phyloP scores from a whole-genome alignment of 2,888 invertebrate species.

The Lasioglossum oenotherae region DNA sequence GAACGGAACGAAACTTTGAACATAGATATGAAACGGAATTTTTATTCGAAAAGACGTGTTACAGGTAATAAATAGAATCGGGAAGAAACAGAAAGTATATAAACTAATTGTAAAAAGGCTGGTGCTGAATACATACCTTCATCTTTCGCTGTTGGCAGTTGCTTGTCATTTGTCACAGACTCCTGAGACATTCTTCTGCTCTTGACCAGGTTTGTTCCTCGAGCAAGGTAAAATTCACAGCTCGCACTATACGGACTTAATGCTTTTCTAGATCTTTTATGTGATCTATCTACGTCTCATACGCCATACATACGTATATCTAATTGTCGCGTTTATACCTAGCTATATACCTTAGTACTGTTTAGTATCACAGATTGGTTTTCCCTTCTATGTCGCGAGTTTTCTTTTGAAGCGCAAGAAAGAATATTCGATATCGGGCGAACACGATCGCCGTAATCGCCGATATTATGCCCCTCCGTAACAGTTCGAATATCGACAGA shows the following conservation, averaged over 20 bases:
- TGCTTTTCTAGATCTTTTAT: slow-evolving; percentile 61
- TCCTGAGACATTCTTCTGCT: slow-evolving; percentile 78
- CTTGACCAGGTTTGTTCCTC: slow-evolving; percentile 49
- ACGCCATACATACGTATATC: slow-evolving; percentile 70
- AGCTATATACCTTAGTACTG: slow-evolving; percentile 79
- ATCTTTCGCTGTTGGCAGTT: slow-evolving; percentile 69
- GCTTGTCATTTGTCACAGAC: slow-evolving; percentile 80
- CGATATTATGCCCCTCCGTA: slow-evolving; percentile 19
- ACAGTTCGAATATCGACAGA: slow-evolving; percentile 42
- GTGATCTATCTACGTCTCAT: slow-evolving; percentile 67
- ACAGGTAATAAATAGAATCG: slow-evolving; percentile 8
- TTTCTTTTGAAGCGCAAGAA: slow-evolving; percentile 54
- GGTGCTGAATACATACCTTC: slow-evolving; percentile 48
- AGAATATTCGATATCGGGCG: slow-evolving; percentile 32
- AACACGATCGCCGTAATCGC: slow-evolving; percentile 28
- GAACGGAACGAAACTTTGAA: background rate
- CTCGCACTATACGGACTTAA: slow-evolving; percentile 57
- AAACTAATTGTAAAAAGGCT: slow-evolving; percentile 16
- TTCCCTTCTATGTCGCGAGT: slow-evolving; percentile 66
- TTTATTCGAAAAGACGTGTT: background rate
- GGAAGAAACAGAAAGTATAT: background rate
- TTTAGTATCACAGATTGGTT: slow-evolving; percentile 82
- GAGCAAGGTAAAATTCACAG: slow-evolving; percentile 62
- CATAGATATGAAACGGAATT: background rate
- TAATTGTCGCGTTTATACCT: slow-evolving; percentile 75